Evolutionary conservation across 1,140 invertebrate genomes (phyloP).

Genomic region (Watersipora subatra): DNA sequence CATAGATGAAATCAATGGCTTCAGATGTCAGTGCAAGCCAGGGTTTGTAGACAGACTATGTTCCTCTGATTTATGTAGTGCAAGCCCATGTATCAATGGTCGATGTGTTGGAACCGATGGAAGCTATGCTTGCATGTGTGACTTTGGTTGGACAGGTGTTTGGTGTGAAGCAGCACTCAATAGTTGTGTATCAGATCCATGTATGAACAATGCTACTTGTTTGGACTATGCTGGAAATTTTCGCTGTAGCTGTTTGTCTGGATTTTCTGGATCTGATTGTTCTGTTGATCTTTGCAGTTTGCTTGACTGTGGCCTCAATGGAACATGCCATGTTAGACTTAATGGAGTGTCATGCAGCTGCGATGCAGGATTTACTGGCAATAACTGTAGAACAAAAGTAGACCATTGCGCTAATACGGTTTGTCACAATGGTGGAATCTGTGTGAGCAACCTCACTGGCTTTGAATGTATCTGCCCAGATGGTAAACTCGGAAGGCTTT

Average conservation of each 20-base stretch:
- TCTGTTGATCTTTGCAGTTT: not conserved
- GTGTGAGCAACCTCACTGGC: conserved; percentile 55
- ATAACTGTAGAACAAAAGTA: conserved; percentile 9
- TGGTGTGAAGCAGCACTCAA: conserved; percentile 60
- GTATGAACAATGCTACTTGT: conserved; percentile 69
- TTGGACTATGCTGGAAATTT: conserved; percentile 9
- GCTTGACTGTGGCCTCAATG: not conserved
- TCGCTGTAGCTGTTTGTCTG: conserved; percentile 21
- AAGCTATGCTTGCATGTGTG: conserved; percentile 56
- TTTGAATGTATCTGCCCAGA: not conserved
- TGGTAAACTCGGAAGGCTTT: not conserved
- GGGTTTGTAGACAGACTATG: conserved; percentile 65
- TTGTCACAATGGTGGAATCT: conserved; percentile 87
- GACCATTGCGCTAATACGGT: conserved; percentile 42
- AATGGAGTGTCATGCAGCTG: conserved; percentile 6
- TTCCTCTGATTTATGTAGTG: conserved; percentile 72
- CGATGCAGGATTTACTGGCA: conserved; percentile 6
- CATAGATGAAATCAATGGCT: conserved; percentile 51
- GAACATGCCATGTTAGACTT: not conserved
- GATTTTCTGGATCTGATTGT: conserved; percentile 76
- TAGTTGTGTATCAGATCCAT: conserved; percentile 79
- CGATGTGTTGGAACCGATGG: not conserved
- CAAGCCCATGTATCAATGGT: not conserved
- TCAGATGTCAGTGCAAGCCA: conserved; percentile 45
- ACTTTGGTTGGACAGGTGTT: conserved; percentile 61